phyloP scores from a whole-genome alignment of 2,797 vertebrate genomes.

The Ctenosaura bakeri region DNA sequence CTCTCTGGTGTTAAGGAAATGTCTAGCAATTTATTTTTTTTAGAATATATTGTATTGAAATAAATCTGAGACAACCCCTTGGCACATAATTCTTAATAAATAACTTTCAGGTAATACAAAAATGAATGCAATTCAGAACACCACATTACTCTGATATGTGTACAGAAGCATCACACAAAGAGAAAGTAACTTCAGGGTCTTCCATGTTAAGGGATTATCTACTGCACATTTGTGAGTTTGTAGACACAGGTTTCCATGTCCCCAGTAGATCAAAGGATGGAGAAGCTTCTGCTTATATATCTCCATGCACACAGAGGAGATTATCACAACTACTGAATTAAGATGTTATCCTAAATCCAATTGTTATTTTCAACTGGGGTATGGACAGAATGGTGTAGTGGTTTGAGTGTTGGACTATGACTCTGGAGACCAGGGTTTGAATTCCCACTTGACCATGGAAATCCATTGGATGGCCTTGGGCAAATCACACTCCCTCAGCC shows the following conservation, averaged over 20 bases:
- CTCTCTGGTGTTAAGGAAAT: not conserved
- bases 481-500: too few species aligned
- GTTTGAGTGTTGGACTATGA: too few species aligned
- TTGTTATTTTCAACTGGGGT: too few species aligned
- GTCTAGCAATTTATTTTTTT: not conserved
- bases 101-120: not conserved
- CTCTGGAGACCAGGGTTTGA: too few species aligned
- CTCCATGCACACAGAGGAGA: not conserved
- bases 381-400: too few species aligned
- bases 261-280: not conserved
- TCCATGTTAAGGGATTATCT: slow-evolving; percentile 48
- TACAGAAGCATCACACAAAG: not conserved
- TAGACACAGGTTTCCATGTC: not conserved
- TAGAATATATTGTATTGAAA: not conserved
- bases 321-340: not conserved
- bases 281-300: slow-evolving; percentile 7
- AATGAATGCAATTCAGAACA: slow-evolving; percentile 4
- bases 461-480: too few species aligned
- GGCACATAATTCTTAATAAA: not conserved
- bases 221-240: not conserved
- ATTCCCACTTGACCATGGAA: too few species aligned
- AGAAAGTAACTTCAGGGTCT: not conserved
- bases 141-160: not conserved
- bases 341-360: not conserved
- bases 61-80: not conserved